Evolutionary conservation across 2,797 vertebrate species (phyloP).

Genomic region (Takifugu ocellatus): DNA sequence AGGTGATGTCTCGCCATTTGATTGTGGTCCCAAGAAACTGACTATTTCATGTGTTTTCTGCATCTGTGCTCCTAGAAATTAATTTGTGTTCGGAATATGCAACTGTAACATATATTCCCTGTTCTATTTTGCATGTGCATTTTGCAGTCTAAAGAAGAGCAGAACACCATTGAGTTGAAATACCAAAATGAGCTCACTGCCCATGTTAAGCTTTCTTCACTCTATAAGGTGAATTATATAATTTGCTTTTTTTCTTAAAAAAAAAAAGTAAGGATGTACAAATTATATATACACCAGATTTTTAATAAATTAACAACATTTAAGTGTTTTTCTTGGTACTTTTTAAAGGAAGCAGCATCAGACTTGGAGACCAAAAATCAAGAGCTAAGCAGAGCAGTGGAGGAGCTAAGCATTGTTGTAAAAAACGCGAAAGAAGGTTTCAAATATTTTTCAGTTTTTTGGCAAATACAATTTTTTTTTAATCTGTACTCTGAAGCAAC

Average conservation of each 20-base stretch:
- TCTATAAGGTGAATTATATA: constrained; percentile 85
- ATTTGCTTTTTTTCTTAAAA: background rate
- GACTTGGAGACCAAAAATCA: constrained; percentile 86
- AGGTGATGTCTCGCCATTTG: constrained; percentile 70
- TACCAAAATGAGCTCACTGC: constrained; percentile 93
- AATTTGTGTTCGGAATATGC: background rate
- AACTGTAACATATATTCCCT: too few species aligned
- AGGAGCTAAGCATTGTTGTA: constrained; percentile 87
- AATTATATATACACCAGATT: background rate
- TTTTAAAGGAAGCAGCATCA: constrained; percentile 81
- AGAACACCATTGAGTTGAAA: constrained; percentile 88
- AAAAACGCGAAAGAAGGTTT: constrained; percentile 87
- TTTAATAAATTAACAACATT: too few species aligned
- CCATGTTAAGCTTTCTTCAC: constrained; percentile 87
- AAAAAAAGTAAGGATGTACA: too few species aligned
- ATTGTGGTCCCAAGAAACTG: background rate
- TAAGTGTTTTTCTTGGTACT: too few species aligned
- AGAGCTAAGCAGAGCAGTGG: constrained; percentile 88
- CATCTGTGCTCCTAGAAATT: too few species aligned
- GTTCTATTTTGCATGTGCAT: too few species aligned
- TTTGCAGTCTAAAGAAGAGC: constrained; percentile 88
- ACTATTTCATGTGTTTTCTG: too few species aligned
- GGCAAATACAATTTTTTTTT: background rate
- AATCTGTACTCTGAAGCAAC: background rate
- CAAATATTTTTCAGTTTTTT: background rate